These are phyloP conservation scores for Hemistola chrysoprasaria DNA, from an alignment of 2,888 invertebrate genomes.

Conservation along the genomic window DNA sequence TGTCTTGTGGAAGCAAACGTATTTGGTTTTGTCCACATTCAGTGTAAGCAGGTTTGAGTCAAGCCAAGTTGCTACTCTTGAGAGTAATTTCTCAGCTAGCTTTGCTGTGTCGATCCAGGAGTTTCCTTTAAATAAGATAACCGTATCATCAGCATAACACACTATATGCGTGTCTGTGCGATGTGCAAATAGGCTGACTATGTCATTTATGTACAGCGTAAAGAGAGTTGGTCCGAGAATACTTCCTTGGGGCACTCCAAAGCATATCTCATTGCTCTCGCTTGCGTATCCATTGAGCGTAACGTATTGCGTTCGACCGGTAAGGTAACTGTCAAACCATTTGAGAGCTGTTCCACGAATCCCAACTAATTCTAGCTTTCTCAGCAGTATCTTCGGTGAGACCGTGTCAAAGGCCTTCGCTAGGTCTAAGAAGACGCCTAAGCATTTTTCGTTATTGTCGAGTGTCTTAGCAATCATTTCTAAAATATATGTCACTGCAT, in stretches of 20 bases:
- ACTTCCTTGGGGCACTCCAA: background rate
- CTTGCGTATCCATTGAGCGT: background rate
- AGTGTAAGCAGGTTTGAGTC: too few species aligned
- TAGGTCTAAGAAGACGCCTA: background rate
- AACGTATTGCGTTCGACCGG: background rate
- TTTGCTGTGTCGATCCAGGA: too few species aligned
- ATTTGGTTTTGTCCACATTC: too few species aligned
- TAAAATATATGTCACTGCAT: background rate
- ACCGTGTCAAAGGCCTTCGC: too few species aligned
- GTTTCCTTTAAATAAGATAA: too few species aligned
- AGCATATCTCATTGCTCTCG: background rate
- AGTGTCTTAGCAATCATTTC: background rate
- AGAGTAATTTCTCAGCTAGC: too few species aligned
- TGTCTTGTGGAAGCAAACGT: too few species aligned
- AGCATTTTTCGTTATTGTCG: background rate
- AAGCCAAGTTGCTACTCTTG: too few species aligned
- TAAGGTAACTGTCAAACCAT: conserved; percentile 1
- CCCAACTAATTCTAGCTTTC: background rate
- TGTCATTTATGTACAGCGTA: too few species aligned
- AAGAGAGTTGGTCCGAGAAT: background rate
- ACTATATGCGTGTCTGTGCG: too few species aligned
- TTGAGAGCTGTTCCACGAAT: background rate
- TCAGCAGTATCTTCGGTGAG: background rate
- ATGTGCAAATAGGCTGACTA: too few species aligned
- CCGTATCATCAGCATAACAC: too few species aligned